Conservation (phyloP, 2,797 vertebrate genomes). For the Gymnothorax reevesii region DNA sequence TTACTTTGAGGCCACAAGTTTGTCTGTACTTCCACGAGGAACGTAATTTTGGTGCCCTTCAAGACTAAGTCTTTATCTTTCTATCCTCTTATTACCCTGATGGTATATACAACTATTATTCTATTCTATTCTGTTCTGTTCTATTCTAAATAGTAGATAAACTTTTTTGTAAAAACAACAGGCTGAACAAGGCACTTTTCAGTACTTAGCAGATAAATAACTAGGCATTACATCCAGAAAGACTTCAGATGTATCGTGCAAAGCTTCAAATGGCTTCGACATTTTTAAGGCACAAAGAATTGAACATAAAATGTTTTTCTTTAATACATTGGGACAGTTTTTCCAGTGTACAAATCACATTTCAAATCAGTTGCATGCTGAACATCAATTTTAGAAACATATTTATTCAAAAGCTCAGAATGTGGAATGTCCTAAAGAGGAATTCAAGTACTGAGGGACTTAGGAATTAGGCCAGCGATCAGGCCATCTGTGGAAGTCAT, state of each 20-base stretch:
- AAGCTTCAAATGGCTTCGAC: too few species aligned
- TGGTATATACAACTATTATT: neutral
- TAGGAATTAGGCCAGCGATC: neutral
- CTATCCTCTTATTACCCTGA: neutral
- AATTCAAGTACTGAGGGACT: neutral
- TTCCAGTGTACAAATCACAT: too few species aligned
- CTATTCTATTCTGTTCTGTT: neutral
- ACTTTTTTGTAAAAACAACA: neutral
- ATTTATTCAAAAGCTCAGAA: neutral
- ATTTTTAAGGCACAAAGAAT: too few species aligned
- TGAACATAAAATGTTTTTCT: too few species aligned
- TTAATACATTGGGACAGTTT: too few species aligned
- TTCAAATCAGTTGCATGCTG: too few species aligned
- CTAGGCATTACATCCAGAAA: neutral
- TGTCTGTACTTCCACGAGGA: neutral
- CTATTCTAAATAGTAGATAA: neutral
- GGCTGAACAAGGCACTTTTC: neutral
- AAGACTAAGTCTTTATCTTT: neutral
- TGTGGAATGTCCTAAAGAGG: neutral
- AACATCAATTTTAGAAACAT: too few species aligned
- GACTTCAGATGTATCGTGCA: neutral
- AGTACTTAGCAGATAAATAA: neutral
- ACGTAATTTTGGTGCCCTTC: neutral
- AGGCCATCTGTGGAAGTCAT: neutral
- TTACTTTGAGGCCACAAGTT: neutral